Evolutionary conservation across 2,797 vertebrate species (phyloP), one percentile per base, ranked within the genome.

Genomic region (Gobionotothen gibberifrons): DNA sequence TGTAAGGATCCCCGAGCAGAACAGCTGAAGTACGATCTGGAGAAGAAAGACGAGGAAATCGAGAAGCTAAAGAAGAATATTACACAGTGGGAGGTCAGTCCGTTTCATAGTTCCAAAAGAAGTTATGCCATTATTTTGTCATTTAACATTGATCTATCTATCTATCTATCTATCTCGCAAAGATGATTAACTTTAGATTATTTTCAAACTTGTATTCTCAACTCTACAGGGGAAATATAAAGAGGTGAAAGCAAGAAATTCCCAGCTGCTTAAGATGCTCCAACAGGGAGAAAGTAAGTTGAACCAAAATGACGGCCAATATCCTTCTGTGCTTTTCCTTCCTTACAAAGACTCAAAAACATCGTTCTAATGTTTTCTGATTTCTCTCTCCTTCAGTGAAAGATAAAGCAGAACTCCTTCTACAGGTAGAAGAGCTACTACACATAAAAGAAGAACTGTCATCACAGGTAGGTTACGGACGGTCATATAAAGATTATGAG

Each of bases 201-300:
- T 36, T 36, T 36, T 36, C 1, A 36, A 36, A 36, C 32, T 36
- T 36, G 26, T 26, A 36, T 36, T 36, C 8, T 36, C 32, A 12
- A 39, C 26, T 77, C 47, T 72, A 22, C 90, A 99, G 97, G 90
- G 72, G 54, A 96, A 97, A 85, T 98, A 97, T 91, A 98, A 96
- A 93, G 97, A 98, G 91, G 96, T 98, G 72, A 98, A 98, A 87
- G 95, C 95, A 80, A 96, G 97, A 94, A 98, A 98, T 92, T 86
- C 95, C 69, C 96, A 97, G 86, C 94, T 99, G 77, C 84, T 99
- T 62, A 98, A 97, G 91, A 97, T 98, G 96, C 95, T 99, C 56
- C 97, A 97, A 73, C 96, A 98, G 90, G 96, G 96, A 89, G 97
- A 98, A 92, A 98, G 98, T 99, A 93, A 98, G 97, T 95, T 74